Evolutionary conservation across 2,888 invertebrate species (phyloP).

Genomic region (Mesoligia furuncula): DNA sequence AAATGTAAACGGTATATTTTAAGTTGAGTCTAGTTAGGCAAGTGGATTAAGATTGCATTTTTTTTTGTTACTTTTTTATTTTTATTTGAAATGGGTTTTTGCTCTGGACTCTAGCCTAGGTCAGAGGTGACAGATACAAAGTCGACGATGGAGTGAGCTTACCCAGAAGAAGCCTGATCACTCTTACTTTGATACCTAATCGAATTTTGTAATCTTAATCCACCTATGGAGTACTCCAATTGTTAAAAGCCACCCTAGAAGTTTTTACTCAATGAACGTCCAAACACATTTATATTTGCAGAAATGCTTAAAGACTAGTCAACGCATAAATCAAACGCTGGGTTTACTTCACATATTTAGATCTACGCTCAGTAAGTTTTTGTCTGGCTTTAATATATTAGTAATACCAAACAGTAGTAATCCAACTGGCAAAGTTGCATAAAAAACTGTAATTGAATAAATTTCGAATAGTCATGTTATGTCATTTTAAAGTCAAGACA

Average conservation of each 20-base stretch:
- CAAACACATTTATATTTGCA: not conserved
- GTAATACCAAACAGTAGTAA: slow-evolving; percentile 18
- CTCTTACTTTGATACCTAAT: not conserved
- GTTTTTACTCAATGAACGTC: no score
- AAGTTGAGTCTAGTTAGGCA: not conserved
- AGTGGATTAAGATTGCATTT: not conserved
- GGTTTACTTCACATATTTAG: slow-evolving; percentile 25
- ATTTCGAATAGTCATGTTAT: slow-evolving; percentile 13
- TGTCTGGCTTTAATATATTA: slow-evolving; percentile 21
- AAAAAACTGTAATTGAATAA: slow-evolving; percentile 20
- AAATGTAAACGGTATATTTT: not conserved
- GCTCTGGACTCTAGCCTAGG: no score
- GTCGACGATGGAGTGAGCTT: no score
- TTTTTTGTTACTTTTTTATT: not conserved
- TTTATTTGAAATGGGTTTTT: no score
- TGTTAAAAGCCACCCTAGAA: not conserved
- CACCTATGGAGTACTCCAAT: not conserved
- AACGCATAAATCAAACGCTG: slow-evolving; percentile 30
- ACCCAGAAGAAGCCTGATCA: no score
- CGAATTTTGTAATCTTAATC: not conserved
- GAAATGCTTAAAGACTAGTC: not conserved
- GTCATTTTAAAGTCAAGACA: slow-evolving; percentile 8
- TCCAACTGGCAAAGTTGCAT: slow-evolving; percentile 24
- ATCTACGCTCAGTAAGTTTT: slow-evolving; percentile 32
- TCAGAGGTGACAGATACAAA: no score